Evolutionary conservation across 2,888 invertebrate genomes (phyloP).

Genomic region (Caenorhabditis virilis): DNA sequence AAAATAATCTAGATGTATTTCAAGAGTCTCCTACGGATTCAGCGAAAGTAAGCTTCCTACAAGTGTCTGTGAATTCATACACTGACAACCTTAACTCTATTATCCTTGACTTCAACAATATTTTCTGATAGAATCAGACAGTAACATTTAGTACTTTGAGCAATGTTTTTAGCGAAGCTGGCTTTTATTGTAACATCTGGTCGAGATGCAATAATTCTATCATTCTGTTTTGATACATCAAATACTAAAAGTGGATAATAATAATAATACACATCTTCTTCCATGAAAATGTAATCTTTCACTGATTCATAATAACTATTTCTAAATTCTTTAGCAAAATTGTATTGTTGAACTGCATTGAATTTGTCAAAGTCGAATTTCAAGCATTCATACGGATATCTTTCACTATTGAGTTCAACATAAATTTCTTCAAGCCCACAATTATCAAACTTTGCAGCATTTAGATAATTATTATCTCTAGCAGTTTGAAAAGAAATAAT

Average conservation of each 20-base stretch:
- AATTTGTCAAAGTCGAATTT: conserved; percentile 52
- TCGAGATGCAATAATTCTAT: conserved; percentile 49
- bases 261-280: conserved; percentile 46
- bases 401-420: conserved; percentile 50
- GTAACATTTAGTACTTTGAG: conserved; percentile 45
- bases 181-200: conserved; percentile 54
- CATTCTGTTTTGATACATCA: too few relatives aligned
- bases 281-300: conserved; percentile 49
- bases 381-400: conserved; percentile 54
- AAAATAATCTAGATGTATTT: too few relatives aligned
- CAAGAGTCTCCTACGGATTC: too few relatives aligned
- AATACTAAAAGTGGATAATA: conserved; percentile 48
- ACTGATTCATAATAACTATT: conserved; percentile 47
- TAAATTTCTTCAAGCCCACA: conserved; percentile 53
- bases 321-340: conserved; percentile 53
- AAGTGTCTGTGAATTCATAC: too few relatives aligned
- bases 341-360: conserved; percentile 52
- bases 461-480: conserved; percentile 48
- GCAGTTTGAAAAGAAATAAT: too few relatives aligned
- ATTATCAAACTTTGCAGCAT: conserved; percentile 50
- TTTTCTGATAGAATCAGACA: conserved; percentile 39
- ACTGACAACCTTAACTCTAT: conserved; percentile 41
- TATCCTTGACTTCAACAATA: conserved; percentile 40
- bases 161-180: conserved; percentile 35
- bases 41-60: too few relatives aligned